A percentile compares a stretch with the other conserved stretches of the same genome.
phyloP scores from a whole-genome alignment of 2,113 vertebrate species.

The Odontesthes bonariensis region DNA sequence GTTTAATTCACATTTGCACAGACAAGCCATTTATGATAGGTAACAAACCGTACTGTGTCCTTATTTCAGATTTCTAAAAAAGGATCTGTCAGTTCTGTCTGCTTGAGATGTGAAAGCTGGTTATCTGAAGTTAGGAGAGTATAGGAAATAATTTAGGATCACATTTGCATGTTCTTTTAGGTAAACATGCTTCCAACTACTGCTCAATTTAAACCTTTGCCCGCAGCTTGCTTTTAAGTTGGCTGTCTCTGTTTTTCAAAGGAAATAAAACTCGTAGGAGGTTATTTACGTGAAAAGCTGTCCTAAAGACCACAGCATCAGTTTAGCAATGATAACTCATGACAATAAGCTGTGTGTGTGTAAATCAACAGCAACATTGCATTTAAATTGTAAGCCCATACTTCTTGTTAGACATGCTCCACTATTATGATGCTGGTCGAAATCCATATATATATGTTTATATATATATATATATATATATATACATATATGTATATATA shows the following conservation, averaged over 20 bases:
- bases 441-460: constrained; percentile 21
- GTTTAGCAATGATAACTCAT: constrained; percentile 13
- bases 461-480: too few species aligned
- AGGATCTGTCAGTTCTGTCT: neutral
- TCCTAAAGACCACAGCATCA: neutral
- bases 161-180: constrained; percentile 44
- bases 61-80: constrained; percentile 18
- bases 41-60: constrained; percentile 5
- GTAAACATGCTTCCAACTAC: constrained; percentile 11
- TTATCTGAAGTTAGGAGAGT: constrained; percentile 21
- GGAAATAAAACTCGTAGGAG: constrained; percentile 24
- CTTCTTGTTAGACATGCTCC: neutral
- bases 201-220: constrained; percentile 30
- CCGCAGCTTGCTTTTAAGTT: constrained; percentile 33
- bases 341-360: neutral
- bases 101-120: neutral
- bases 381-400: constrained; percentile 1
- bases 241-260: constrained; percentile 27
- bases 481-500: too few species aligned
- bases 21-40: constrained; percentile 16
- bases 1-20: constrained; percentile 47
- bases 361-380: neutral
- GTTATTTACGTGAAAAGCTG: constrained; percentile 6
- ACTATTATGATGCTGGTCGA: neutral
- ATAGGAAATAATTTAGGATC: constrained; percentile 20